Base-by-base conservation (phyloP, 2,797 vertebrate species). In the Takifugu ocellatus region DNA sequence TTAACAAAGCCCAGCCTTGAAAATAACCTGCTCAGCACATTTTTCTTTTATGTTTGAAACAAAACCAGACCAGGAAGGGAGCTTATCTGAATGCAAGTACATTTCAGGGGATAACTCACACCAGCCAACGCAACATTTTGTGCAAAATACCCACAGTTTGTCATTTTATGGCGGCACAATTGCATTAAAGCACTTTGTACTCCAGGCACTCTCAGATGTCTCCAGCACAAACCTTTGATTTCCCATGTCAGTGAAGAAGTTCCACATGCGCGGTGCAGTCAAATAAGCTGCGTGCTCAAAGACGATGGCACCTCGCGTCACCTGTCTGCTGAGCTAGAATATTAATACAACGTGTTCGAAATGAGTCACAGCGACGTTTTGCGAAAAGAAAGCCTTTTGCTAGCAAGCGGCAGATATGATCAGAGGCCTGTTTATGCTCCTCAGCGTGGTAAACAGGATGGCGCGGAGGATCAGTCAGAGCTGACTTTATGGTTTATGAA, bases 401-500 rank as follows among this genome's bases (percentile, higher is more conserved):
- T 73, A 60, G 83, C 79, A 46, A 83, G 72, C 58, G n/a, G 78
- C 66, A 67, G 87, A 92, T 90, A 89, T 56, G 79, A 91, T 91
- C 88, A 89, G 84, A 85, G 85, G 26, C 65, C 82, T 68, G 78
- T 82, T 88, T 83, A 78, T 74, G 83, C 81, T 82, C 60, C 81
- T 79, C 80, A 55, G 82, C 78, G 78, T 83, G 79, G 87, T 90
- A 90, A 90, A 90, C 90, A 91, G 88, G 87, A 85, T 84, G 84
- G 85, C 73, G 80, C 81, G 12, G 83, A 66, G 88, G 87, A 91
- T 90, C 88, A 88, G 84, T 90, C 90, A 88, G 82, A 84, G 84
- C 89, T 86, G 84, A 90, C 88, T 88, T 87, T 90, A 87, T 90
- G 85, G 80, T 87, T 89, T 88, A 89, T 89, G 89, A 90, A 88